These are phyloP conservation scores for Hystrix cristata DNA, from an alignment of 2,113 vertebrate genomes.

Conservation along the genomic window DNA sequence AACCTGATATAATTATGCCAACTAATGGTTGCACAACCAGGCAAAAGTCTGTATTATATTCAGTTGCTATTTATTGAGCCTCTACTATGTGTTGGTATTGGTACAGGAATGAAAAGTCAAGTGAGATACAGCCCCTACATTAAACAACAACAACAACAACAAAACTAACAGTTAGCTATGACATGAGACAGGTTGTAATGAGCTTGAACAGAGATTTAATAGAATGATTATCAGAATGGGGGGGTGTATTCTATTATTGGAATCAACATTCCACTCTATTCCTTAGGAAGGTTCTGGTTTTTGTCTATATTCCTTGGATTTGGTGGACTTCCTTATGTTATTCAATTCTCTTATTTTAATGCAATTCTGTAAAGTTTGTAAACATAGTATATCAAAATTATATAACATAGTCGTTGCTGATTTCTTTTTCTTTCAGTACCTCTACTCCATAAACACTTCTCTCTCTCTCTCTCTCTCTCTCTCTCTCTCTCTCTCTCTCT, in stretches of 20 bases:
- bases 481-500: accelerated
- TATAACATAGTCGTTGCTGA: neutral
- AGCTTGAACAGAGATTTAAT: neutral
- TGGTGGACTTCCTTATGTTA: neutral
- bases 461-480: neutral
- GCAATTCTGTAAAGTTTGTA: slow-evolving; percentile 33
- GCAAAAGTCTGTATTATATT: neutral
- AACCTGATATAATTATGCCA: neutral
- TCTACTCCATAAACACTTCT: neutral
- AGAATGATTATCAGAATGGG: neutral
- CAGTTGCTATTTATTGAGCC: neutral
- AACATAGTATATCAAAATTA: neutral
- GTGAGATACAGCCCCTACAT: neutral
- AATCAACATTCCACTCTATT: neutral
- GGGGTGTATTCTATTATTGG: neutral
- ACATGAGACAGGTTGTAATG: neutral
- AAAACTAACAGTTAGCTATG: neutral
- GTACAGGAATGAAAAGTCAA: neutral
- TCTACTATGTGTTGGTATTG: neutral
- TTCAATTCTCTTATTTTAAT: slow-evolving; percentile 43
- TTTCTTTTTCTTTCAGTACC: slow-evolving; percentile 1
- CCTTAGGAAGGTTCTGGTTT: neutral
- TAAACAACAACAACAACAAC: neutral
- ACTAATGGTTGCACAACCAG: accelerated
- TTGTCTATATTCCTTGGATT: neutral